Evolutionary conservation across 37 sponge, comb jelly and placozoan species (phyloP), one percentile per base, ranked within the genome.

Genomic region (Agelas oroides): DNA sequence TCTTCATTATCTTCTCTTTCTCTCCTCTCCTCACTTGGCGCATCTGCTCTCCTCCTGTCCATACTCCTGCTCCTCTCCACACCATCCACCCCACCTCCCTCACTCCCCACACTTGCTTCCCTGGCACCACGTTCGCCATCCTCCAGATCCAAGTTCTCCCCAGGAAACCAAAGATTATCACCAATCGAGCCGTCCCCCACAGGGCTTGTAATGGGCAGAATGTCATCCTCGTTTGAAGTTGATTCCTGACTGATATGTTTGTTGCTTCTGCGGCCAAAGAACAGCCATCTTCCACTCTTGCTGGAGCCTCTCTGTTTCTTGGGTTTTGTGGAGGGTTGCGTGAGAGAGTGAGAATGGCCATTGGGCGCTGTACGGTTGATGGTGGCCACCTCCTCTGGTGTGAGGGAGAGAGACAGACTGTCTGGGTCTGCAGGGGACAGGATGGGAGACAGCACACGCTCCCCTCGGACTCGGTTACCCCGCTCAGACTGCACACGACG

Each of bases 371-470:
- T 28, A 1, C 33, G 54, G 41, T 35, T 59, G 63, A 70, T 59
- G 25, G 69, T 21, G 54, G 62, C 78, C 1, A 71, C 78, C 36
- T 86, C 78, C 28, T 53, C 79, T 6, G 34, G 62, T 13, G 70
- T 70, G 62, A 86, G 71, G 21, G 86, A 54, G 71, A 86, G 71
- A 54, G 86, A 86, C 56, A 72, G 52, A 53, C 77, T 77, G 69
- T 34, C 34, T 3, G 62, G 28, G 25, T 34, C 41, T 46, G 46
- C 46, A 8, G 46, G 46, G 56, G 62, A 79, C 30, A 53, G 55
- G 39, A 53, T 65, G 80, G 80, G 64, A 68, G 66, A n/a, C 65
- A 62, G 25, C 46, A 12, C 46, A 31, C 36, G 8, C 32, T 46
- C 24, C 65, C 79, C 23, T 31, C 46, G 64, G 1, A 30, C 39